These are phyloP conservation scores for Oreonectes daqikongensis DNA, from an alignment of 2,797 vertebrate genomes.

Conservation along the genomic window DNA sequence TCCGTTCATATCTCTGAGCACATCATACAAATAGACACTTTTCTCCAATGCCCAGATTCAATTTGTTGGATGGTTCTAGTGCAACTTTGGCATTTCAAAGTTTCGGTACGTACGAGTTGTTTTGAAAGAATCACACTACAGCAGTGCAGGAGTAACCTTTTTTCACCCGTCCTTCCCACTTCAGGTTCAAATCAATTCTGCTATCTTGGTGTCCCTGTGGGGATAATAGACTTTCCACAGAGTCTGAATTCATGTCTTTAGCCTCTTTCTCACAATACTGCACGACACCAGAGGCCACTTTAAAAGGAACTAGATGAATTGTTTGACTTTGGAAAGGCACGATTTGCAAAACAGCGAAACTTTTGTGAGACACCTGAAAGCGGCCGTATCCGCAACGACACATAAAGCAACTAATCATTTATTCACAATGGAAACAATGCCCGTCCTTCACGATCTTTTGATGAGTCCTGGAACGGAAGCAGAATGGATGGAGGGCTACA, in stretches of 20 bases:
- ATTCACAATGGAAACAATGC: slow-evolving; percentile 29
- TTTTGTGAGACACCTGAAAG: slow-evolving; percentile 20
- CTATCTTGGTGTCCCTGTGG: not conserved
- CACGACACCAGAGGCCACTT: not conserved
- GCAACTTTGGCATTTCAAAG: not conserved
- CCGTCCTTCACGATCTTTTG: slow-evolving; percentile 12
- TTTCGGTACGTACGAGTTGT: not conserved
- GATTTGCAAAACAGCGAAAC: not conserved
- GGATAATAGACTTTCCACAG: not conserved
- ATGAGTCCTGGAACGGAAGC: slow-evolving; percentile 2
- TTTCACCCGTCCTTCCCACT: not conserved
- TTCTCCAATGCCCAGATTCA: not conserved
- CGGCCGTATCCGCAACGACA: not conserved
- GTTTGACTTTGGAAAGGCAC: slow-evolving; percentile 17
- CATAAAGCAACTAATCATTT: slow-evolving; percentile 20
- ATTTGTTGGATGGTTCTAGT: not conserved
- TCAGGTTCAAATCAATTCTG: slow-evolving; percentile 11
- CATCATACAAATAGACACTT: not conserved
- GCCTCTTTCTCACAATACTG: slow-evolving; percentile 12
- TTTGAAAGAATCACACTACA: not conserved
- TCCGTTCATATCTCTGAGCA: not conserved
- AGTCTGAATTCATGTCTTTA: not conserved
- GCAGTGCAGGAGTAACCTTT: not conserved
- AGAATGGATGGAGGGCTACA: slow-evolving; percentile 8
- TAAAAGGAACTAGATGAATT: not conserved